Conservation (phyloP, 2,888 invertebrate genomes). For the Dysmachus trigonus region DNA sequence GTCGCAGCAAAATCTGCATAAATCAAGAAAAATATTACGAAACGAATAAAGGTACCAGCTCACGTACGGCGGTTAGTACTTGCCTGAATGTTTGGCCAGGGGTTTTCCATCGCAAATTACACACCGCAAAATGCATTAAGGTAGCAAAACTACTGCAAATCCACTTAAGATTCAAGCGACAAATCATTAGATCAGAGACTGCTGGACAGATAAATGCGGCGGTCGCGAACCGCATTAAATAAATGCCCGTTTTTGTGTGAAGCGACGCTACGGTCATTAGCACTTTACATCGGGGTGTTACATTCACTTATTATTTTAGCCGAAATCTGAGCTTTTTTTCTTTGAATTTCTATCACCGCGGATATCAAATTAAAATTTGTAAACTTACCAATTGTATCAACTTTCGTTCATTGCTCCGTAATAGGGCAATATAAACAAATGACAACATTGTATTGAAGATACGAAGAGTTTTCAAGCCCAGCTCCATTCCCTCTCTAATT, state of each 20-base stretch:
- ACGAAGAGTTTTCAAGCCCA: neutral
- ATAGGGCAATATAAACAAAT: neutral
- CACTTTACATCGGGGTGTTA: neutral
- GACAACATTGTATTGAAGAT: neutral
- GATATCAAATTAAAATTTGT: neutral
- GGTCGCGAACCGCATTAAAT: neutral
- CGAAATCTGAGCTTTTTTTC: neutral
- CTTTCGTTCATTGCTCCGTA: neutral
- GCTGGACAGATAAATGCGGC: neutral
- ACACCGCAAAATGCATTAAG: neutral
- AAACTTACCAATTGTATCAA: neutral
- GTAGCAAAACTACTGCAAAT: neutral
- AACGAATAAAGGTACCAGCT: conserved; percentile 26
- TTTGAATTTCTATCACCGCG: neutral
- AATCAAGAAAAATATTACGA: conserved; percentile 30
- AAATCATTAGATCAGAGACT: conserved; percentile 21
- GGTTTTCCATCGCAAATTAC: neutral
- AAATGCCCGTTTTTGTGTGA: neutral
- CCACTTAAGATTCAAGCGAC: conserved; percentile 32
- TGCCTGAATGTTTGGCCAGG: neutral
- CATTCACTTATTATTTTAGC: neutral
- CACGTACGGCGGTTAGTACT: conserved; percentile 22
- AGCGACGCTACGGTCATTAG: neutral
- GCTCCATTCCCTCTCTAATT: conserved; percentile 21
- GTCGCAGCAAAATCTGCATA: conserved; percentile 2